Conservation (phyloP, 2,113 vertebrate species). For the Gymnarchus niloticus region DNA sequence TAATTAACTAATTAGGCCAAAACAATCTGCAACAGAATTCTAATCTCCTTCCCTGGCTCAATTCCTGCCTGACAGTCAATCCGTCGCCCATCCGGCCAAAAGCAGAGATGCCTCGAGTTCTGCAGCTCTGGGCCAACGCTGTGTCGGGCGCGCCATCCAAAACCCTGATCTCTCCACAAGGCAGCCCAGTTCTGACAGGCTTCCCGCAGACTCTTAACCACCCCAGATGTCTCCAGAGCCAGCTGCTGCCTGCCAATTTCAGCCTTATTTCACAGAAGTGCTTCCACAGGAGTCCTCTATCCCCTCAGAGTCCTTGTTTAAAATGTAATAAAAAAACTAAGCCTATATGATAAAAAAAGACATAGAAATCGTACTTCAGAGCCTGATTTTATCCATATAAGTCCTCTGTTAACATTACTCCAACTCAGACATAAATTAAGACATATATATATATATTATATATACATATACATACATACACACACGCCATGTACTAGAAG, state of each 20-base stretch:
- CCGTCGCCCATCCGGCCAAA: background rate
- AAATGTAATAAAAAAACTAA: constrained; percentile 8
- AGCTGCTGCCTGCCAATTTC: background rate
- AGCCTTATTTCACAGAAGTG: constrained; percentile 6
- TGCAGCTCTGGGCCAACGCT: background rate
- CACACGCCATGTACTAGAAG: background rate
- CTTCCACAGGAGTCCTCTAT: background rate
- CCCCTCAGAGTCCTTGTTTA: background rate
- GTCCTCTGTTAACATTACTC: background rate
- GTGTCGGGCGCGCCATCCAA: background rate
- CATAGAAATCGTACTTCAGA: background rate
- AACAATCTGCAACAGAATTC: background rate
- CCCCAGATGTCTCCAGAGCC: background rate
- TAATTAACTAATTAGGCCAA: background rate
- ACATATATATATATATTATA: background rate
- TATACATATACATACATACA: background rate
- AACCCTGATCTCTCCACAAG: background rate
- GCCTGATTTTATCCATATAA: background rate
- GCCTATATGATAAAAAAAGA: background rate
- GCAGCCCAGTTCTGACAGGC: background rate
- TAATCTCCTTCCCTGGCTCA: no score
- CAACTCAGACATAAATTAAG: background rate
- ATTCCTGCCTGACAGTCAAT: background rate
- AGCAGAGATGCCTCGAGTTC: background rate
- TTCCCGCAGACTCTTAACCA: background rate